Conservation (phyloP, 2,113 vertebrate genomes). For the Hypanus sabinus region DNA sequence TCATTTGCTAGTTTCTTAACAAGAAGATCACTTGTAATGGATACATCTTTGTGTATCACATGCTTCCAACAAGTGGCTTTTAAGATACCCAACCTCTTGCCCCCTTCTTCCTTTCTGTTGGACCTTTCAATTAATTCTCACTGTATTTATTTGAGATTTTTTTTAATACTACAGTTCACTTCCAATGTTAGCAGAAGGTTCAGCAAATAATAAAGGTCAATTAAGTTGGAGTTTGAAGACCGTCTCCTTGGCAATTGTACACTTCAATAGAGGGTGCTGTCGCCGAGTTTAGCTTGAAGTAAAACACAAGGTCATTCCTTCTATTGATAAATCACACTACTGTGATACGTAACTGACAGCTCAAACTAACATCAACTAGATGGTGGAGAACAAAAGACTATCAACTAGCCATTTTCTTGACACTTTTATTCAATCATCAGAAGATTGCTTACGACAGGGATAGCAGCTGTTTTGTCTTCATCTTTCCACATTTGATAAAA, state of each 20-base stretch:
- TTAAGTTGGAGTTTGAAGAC: constrained; percentile 60
- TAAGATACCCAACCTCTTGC: not conserved
- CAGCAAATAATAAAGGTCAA: constrained; percentile 65
- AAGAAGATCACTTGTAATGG: constrained; percentile 31
- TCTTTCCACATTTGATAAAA: constrained; percentile 99
- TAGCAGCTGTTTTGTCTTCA: constrained; percentile 99
- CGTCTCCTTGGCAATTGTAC: constrained; percentile 46
- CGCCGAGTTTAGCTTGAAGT: constrained; percentile 56
- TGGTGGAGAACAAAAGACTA: constrained; percentile 99
- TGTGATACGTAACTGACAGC: constrained; percentile 99
- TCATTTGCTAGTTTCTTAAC: constrained; percentile 53
- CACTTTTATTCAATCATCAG: constrained; percentile 99
- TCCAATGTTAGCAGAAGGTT: constrained; percentile 74
- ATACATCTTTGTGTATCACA: not conserved
- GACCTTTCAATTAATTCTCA: constrained; percentile 22
- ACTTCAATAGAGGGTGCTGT: constrained; percentile 66
- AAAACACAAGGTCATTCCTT: constrained; percentile 91
- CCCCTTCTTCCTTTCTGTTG: not conserved
- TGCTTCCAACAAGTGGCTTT: constrained; percentile 3
- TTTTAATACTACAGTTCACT: constrained; percentile 79
- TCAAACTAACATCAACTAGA: constrained; percentile 99
- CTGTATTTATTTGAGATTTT: constrained; percentile 40
- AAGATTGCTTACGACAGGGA: constrained; percentile 99
- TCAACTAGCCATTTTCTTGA: constrained; percentile 99
- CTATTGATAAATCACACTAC: constrained; percentile 99